Evolutionary conservation across 2,797 vertebrate genomes (phyloP).

Genomic region (Xenopus petersii): DNA sequence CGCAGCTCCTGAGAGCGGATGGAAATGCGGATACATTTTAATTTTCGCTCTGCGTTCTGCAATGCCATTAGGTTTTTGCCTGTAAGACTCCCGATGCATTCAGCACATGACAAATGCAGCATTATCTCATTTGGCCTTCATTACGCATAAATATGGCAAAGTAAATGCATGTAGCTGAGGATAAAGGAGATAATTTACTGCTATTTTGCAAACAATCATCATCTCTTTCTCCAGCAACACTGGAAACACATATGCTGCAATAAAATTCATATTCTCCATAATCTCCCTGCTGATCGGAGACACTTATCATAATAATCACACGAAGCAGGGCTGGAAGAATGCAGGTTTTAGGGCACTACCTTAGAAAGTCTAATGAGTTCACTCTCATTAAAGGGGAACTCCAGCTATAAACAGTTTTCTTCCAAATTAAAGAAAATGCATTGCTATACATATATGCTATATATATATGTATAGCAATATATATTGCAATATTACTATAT

Average conservation of each 20-base stretch:
- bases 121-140: conserved; percentile 7
- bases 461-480: too few relatives aligned
- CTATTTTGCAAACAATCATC: conserved; percentile 6
- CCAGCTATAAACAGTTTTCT: too few relatives aligned
- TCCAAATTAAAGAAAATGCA: too few relatives aligned
- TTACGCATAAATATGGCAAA: conserved; percentile 7
- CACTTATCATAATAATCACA: too few relatives aligned
- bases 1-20: conserved; percentile 48
- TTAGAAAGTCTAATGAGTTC: too few relatives aligned
- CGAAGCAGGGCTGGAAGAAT: too few relatives aligned
- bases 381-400: too few relatives aligned
- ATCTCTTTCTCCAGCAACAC: background rate
- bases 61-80: conserved; percentile 18
- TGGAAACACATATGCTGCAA: background rate
- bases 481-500: too few relatives aligned
- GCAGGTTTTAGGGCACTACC: too few relatives aligned
- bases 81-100: conserved; percentile 26
- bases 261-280: background rate
- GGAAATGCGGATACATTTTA: conserved; percentile 45
- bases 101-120: conserved; percentile 18
- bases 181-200: background rate
- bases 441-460: too few relatives aligned
- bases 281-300: too few relatives aligned
- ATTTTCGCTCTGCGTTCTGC: conserved; percentile 43
- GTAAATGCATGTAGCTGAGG: conserved; percentile 3